Evolutionary conservation across 2,797 vertebrate species (phyloP).

Genomic region (Adelosebastes latens): DNA sequence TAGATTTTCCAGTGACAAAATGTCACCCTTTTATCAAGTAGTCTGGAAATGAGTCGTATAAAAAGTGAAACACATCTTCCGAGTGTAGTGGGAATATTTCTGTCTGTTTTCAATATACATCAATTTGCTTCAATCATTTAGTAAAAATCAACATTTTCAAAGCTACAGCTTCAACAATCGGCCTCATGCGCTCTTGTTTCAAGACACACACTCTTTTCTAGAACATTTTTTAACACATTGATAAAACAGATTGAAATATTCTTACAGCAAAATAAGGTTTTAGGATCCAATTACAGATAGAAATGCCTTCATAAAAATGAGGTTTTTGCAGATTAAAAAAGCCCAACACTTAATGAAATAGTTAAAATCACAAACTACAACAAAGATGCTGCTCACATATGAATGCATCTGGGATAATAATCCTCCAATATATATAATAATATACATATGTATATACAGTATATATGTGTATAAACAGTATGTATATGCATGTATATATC

Average conservation of each 20-base stretch:
- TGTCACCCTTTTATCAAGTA: not conserved
- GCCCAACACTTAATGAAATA: not conserved
- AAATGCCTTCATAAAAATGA: not conserved
- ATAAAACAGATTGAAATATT: not conserved
- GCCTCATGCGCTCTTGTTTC: not conserved
- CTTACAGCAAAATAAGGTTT: not conserved
- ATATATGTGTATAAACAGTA: too few relatives aligned
- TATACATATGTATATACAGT: not conserved
- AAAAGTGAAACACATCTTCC: not conserved
- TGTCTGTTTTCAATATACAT: not conserved
- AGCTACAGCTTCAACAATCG: not conserved
- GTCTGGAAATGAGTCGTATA: rapidly evolving
- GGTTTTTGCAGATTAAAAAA: not conserved
- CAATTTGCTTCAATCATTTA: not conserved
- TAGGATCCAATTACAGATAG: not conserved
- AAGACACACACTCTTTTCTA: not conserved
- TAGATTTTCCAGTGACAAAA: rapidly evolving
- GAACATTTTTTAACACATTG: not conserved
- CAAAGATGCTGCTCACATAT: not conserved
- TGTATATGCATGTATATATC: too few relatives aligned
- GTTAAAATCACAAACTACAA: not conserved
- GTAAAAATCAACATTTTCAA: not conserved
- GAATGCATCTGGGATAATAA: not conserved
- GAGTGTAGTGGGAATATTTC: not conserved
- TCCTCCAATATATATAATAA: not conserved